Evolutionary conservation across 2,113 vertebrate species (phyloP).

Genomic region (Diadophis punctatus): DNA sequence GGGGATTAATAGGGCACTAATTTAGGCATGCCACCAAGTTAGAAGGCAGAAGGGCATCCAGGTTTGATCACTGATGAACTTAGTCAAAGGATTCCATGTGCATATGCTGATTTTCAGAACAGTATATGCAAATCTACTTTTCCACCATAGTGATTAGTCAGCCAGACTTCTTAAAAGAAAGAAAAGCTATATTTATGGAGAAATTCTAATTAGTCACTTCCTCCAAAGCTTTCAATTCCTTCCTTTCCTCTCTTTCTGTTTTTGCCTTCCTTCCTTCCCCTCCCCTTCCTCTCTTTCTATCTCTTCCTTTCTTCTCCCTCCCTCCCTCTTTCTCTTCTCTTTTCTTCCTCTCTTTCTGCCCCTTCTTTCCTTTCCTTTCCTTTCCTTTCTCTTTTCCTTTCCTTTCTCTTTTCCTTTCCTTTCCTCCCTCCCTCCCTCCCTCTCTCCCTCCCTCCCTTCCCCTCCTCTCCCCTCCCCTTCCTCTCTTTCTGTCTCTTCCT

Average conservation of each 20-base stretch:
- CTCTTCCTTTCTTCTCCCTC: neutral
- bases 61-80: neutral
- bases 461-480: neutral
- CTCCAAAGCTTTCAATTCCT: neutral
- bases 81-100: neutral
- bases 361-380: neutral
- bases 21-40: neutral
- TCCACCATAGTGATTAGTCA: neutral
- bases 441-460: too few relatives aligned
- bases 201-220: neutral
- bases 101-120: neutral
- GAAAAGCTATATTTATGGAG: neutral
- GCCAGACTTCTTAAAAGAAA: neutral
- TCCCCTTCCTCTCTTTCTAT: neutral
- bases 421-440: rapidly evolving
- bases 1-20: neutral
- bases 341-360: neutral
- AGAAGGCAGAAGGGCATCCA: neutral
- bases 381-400: too few relatives aligned
- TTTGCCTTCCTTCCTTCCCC: too few relatives aligned
- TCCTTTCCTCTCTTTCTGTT: neutral
- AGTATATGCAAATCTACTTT: neutral
- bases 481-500: neutral
- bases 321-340: too few relatives aligned
- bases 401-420: too few relatives aligned